Evolutionary conservation across 2,113 vertebrate species (phyloP).

Genomic region (Pelobates fuscus): DNA sequence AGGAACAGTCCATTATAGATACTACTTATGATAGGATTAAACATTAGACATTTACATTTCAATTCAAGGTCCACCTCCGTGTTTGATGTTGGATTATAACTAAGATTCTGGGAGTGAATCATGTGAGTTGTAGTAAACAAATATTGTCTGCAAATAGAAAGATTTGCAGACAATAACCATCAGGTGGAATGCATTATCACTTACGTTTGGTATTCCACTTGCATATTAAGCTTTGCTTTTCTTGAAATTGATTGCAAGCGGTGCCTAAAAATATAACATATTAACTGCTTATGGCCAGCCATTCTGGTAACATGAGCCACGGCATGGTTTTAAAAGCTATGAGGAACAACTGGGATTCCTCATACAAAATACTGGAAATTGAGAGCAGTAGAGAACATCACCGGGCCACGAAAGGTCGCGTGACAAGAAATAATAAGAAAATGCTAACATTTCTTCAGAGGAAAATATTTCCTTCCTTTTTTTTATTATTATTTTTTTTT

Average conservation of each 20-base stretch:
- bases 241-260: constrained; percentile 4
- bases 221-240: background rate
- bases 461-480: constrained; percentile 79
- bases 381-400: constrained; percentile 57
- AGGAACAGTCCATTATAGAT: too few relatives aligned
- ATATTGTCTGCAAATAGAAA: too few relatives aligned
- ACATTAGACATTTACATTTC: too few relatives aligned
- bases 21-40: too few relatives aligned
- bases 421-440: constrained; percentile 72
- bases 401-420: constrained; percentile 71
- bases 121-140: too few relatives aligned
- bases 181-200: too few relatives aligned
- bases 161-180: too few relatives aligned
- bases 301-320: background rate
- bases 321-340: background rate
- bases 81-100: too few relatives aligned
- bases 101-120: too few relatives aligned
- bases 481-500: constrained; percentile 71
- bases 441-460: constrained; percentile 78
- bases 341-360: constrained; percentile 43
- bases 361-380: background rate
- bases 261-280: constrained; percentile 23
- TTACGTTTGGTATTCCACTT: too few relatives aligned
- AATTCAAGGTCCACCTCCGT: too few relatives aligned
- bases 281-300: background rate